These are phyloP conservation scores for Damaliscus lunatus DNA, from an alignment of 2,113 vertebrate genomes.

Conservation along the genomic window DNA sequence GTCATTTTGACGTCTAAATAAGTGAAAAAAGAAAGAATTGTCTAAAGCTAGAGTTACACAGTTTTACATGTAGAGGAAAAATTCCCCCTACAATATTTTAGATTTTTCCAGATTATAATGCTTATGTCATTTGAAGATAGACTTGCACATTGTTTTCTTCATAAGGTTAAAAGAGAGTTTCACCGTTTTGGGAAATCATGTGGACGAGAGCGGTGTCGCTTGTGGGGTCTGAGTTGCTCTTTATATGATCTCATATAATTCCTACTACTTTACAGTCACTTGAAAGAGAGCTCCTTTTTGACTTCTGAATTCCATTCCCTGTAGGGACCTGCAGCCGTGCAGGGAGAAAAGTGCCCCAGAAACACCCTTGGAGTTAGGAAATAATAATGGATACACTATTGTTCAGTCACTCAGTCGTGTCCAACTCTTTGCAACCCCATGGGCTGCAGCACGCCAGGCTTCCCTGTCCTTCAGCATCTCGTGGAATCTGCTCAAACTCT, in stretches of 20 bases:
- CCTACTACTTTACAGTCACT: not conserved
- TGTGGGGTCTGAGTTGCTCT: not conserved
- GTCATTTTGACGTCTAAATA: not conserved
- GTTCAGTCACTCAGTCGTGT: fast-evolving
- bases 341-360: not conserved
- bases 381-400: not conserved
- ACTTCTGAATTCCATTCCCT: not conserved
- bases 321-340: not conserved
- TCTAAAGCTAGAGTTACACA: not conserved
- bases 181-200: not conserved
- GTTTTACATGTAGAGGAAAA: not conserved
- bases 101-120: not conserved
- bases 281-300: not conserved
- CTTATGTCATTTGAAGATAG: not conserved
- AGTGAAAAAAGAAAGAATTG: not conserved
- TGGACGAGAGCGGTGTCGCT: fast-evolving
- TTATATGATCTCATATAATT: not conserved
- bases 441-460: not conserved
- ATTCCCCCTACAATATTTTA: not conserved
- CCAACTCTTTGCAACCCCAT: not conserved
- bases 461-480: not conserved
- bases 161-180: not conserved
- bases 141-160: not conserved
- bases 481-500: not conserved
- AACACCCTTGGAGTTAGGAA: not conserved